A percentile compares a stretch with the other conserved stretches of the same genome.
phyloP scores from a whole-genome alignment of 2,888 invertebrate species.

The Criorhina ranunculi region DNA sequence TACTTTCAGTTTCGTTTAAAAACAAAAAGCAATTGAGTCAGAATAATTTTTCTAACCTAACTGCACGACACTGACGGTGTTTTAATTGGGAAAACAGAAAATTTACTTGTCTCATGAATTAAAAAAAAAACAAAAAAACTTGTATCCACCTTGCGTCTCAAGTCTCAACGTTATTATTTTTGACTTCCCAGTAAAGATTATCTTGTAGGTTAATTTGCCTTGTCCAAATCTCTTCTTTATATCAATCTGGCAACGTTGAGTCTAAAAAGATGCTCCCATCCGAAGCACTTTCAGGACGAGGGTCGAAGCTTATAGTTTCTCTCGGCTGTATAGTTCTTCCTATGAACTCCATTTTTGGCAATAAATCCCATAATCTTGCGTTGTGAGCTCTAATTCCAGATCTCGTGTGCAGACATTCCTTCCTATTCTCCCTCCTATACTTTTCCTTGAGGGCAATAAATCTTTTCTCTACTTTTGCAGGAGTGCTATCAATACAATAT shows the following conservation, averaged over 20 bases:
- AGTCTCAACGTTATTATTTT: no score
- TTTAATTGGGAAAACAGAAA: no score
- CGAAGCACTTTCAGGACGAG: background rate
- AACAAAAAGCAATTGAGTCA: no score
- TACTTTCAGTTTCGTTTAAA: no score
- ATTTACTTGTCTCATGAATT: no score
- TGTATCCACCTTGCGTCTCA: no score
- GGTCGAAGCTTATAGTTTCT: conserved; percentile 1
- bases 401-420: background rate
- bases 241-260: background rate
- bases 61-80: no score
- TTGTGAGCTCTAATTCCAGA: background rate
- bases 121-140: no score
- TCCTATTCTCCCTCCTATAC: conserved; percentile 1
- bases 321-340: background rate
- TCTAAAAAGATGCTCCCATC: background rate
- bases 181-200: no score
- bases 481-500: background rate
- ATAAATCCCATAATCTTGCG: background rate
- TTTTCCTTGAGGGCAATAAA: conserved; percentile 2
- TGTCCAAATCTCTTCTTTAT: no score
- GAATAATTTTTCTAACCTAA: no score
- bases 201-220: no score
- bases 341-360: background rate
- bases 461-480: background rate